Evolutionary conservation across 2,888 invertebrate species (phyloP).

Genomic region (Lasioglossum zephyrum): DNA sequence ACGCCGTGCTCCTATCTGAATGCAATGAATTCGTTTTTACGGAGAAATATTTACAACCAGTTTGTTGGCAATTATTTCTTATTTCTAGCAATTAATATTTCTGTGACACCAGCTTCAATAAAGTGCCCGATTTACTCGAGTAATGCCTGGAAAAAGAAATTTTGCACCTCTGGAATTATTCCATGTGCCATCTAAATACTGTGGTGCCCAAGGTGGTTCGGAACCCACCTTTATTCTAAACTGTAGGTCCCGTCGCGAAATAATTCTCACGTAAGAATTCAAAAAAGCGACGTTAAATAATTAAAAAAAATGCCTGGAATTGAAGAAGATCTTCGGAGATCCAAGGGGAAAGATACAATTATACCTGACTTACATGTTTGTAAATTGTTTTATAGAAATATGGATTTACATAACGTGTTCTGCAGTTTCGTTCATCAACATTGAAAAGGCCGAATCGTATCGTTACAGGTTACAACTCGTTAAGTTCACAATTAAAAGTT

Average conservation of each 20-base stretch:
- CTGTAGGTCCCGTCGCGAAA: no score
- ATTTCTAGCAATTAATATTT: not conserved
- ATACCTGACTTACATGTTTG: not conserved
- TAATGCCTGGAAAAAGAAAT: not conserved
- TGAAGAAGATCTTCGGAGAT: not conserved
- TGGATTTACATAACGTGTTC: not conserved
- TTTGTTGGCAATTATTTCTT: not conserved
- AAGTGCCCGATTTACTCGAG: not conserved
- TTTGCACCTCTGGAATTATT: no score
- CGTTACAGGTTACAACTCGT: not conserved
- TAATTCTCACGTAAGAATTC: no score
- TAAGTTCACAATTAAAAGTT: not conserved
- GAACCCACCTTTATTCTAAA: no score
- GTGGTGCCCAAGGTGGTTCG: no score
- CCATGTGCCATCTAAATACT: no score
- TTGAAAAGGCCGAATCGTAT: not conserved
- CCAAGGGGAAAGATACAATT: not conserved
- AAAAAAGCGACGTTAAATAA: no score
- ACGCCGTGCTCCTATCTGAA: no score
- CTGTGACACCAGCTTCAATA: not conserved
- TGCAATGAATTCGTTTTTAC: not conserved
- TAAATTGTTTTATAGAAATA: not conserved
- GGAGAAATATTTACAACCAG: not conserved
- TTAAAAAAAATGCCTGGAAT: not conserved
- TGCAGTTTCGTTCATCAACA: not conserved